Base-by-base conservation (phyloP, 2,113 vertebrate genomes). In the Eptesicus fuscus region DNA sequence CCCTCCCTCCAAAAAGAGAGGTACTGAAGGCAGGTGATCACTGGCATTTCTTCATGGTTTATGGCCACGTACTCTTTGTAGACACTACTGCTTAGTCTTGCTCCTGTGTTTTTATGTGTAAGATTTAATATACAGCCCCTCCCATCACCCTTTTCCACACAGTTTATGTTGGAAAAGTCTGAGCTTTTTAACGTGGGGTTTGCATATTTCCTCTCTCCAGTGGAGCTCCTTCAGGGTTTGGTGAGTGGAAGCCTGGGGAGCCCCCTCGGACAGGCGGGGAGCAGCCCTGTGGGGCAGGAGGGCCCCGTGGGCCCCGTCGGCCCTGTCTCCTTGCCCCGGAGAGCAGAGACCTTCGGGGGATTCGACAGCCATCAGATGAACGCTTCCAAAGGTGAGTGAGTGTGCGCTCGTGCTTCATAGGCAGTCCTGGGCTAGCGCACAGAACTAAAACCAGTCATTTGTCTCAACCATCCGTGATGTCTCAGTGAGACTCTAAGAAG, bases 291-390 rank as follows among this genome's bases (percentile, higher is more conserved):
- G 23, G 98, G 98, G 42, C 98, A 98, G 63, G 98, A 98, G 95
- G 98, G 97, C 88, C 37, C 94, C 4, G 98, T 98, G 0, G 99
- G 99, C 17, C 98, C 99, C 0, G 98, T 99, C 76, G 99, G 99
- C 17, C 98, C 99, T 0, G 98, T 99, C 76, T 99, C 98, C 89
- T 98, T 99, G 91, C 99, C 99, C 42, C 98, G 99, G 82, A 98
- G 99, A 88, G 99, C 99, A 5, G 99, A 99, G 98, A 99, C 99
- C 10, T 99, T 99, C 88, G 99, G 99, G 96, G 99, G 99, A 23
- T 99, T 99, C 92, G 99, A 99, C 98, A 99, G 99, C 95, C 99
- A 99, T 95, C 99, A 99, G 98, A 99, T 99, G 99, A 99, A 98
- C 0, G 98, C 98, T 70, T 98, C 98, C 61, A 99, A 99, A 98